These are phyloP conservation scores for Ceratosolen solmsi DNA, from an alignment of 1,140 invertebrate species.

Conservation along the genomic window DNA sequence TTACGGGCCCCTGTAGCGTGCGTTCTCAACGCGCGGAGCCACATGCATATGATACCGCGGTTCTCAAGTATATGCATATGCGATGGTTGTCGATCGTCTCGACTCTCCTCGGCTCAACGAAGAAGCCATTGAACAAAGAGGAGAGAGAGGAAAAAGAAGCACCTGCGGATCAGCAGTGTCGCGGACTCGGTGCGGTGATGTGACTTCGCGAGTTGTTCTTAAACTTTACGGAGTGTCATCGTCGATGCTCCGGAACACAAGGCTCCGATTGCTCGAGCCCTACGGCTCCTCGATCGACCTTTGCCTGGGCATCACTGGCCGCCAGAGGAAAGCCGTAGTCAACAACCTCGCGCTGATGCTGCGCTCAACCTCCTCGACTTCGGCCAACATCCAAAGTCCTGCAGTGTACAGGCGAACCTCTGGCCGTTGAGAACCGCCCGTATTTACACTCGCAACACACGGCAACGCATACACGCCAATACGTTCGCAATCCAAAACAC, in stretches of 20 bases:
- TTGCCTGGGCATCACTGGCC: slow-evolving; percentile 1
- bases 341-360: background rate
- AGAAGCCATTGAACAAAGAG: slow-evolving; percentile 57
- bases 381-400: background rate
- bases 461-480: too few relatives aligned
- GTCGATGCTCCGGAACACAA: slow-evolving; percentile 14
- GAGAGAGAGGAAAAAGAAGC: slow-evolving; percentile 36
- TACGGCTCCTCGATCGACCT: background rate
- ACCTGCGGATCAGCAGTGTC: slow-evolving; percentile 28
- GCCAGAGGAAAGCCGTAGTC: background rate
- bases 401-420: background rate
- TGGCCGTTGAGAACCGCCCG: slow-evolving; percentile 30
- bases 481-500: too few relatives aligned
- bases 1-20: background rate
- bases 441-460: background rate
- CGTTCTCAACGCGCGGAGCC: slow-evolving; percentile 57
- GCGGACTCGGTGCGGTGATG: background rate
- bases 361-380: background rate
- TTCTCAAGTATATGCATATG: slow-evolving; percentile 51
- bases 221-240: background rate
- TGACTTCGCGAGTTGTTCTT: background rate
- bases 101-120: slow-evolving; percentile 13
- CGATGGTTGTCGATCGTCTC: slow-evolving; percentile 37
- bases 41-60: slow-evolving; percentile 28
- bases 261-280: background rate